These are phyloP conservation scores for Sclerurus mexicanus DNA, from an alignment of 2,113 vertebrate species.

Conservation along the genomic window DNA sequence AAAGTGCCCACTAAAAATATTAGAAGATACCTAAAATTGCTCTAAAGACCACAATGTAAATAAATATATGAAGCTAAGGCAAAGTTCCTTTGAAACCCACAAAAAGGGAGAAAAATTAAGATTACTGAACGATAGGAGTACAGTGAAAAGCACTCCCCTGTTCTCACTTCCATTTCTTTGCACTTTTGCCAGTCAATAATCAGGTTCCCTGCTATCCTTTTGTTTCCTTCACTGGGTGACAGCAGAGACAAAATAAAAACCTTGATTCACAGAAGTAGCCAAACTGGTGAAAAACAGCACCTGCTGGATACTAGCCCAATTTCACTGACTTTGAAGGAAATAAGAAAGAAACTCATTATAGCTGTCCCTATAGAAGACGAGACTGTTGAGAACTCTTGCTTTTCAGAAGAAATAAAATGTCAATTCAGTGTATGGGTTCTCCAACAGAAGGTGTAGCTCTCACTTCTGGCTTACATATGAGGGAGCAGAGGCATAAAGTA, in stretches of 20 bases:
- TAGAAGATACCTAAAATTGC: background rate
- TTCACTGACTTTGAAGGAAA: background rate
- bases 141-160: background rate
- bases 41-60: background rate
- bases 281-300: background rate
- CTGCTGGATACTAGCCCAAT: background rate
- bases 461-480: background rate
- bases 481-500: background rate
- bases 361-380: background rate
- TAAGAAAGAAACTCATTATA: background rate
- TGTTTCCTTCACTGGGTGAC: background rate
- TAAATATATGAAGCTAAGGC: background rate
- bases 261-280: background rate
- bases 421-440: background rate
- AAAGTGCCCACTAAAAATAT: background rate
- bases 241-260: background rate
- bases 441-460: background rate
- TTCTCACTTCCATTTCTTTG: background rate
- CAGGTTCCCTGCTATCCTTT: background rate
- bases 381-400: background rate
- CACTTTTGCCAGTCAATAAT: background rate
- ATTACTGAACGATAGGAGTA: background rate
- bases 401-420: background rate
- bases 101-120: background rate
- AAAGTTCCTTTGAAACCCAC: background rate